Evolutionary conservation across 2,888 invertebrate species (phyloP).

Genomic region (Leucozona laternaria): DNA sequence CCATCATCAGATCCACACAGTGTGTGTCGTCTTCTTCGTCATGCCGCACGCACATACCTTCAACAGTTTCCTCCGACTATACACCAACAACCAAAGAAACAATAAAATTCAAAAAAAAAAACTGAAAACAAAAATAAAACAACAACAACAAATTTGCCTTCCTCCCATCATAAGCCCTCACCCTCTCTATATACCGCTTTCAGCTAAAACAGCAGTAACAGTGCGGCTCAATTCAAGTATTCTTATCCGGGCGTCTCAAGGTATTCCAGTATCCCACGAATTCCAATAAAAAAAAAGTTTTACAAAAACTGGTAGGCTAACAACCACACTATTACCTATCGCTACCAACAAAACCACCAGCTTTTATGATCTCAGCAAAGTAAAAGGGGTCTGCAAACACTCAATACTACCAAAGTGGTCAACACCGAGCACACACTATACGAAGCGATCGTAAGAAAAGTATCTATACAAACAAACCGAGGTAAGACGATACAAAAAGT

Average conservation of each 20-base stretch:
- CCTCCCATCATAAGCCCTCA: slow-evolving; percentile 20
- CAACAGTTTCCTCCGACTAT: slow-evolving; percentile 62
- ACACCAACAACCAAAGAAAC: slow-evolving; percentile 27
- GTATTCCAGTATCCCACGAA: slow-evolving; percentile 78
- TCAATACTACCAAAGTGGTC: slow-evolving; percentile 67
- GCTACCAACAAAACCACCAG: slow-evolving; percentile 43
- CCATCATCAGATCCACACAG: slow-evolving; percentile 48
- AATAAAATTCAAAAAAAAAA: slow-evolving; percentile 33
- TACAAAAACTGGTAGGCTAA: slow-evolving; percentile 75
- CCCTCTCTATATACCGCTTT: slow-evolving; percentile 28
- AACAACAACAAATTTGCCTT: slow-evolving; percentile 62
- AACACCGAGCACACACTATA: slow-evolving; percentile 23
- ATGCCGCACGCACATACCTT: slow-evolving; percentile 66
- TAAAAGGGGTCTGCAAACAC: slow-evolving; percentile 62
- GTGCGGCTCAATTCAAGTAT: slow-evolving; percentile 69
- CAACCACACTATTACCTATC: slow-evolving; percentile 49
- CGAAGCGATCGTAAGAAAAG: slow-evolving; percentile 21
- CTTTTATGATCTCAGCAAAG: slow-evolving; percentile 71
- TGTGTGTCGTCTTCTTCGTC: slow-evolving; percentile 67
- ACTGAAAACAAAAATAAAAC: neutral
- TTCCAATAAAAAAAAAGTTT: slow-evolving; percentile 52
- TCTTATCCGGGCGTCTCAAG: slow-evolving; percentile 77
- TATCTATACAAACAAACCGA: slow-evolving; percentile 37
- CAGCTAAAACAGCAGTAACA: slow-evolving; percentile 65
- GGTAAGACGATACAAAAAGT: slow-evolving; percentile 43